Evolutionary conservation across 1,140 invertebrate species (phyloP).

Genomic region (Leguminivora glycinivorella): DNA sequence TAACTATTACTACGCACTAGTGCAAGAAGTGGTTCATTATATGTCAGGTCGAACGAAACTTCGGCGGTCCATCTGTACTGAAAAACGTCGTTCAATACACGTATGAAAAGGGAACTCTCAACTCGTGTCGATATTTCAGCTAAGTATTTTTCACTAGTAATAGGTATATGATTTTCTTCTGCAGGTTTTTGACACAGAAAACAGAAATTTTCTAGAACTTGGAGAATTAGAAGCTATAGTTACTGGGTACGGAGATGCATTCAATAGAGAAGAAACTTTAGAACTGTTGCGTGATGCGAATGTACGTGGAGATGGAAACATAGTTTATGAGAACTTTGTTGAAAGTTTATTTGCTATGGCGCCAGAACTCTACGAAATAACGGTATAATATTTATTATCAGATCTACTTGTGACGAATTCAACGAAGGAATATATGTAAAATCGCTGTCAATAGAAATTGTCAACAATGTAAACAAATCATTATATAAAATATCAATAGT

Average conservation of each 20-base stretch:
- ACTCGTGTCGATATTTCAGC: no score
- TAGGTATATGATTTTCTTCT: neutral
- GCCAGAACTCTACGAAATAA: conserved; percentile 58
- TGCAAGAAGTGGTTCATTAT: no score
- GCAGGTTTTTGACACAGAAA: conserved; percentile 69
- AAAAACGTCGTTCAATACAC: no score
- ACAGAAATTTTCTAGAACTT: conserved; percentile 60
- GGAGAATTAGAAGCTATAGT: conserved; percentile 62
- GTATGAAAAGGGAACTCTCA: no score
- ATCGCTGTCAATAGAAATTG: no score
- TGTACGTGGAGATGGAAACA: conserved; percentile 65
- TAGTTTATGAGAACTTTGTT: conserved; percentile 65
- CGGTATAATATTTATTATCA: conserved; percentile 40
- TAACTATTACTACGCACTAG: no score
- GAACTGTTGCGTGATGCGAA: conserved; percentile 69
- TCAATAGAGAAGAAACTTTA: conserved; percentile 49
- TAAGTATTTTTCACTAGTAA: neutral
- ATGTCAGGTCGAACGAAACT: no score
- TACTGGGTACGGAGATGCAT: conserved; percentile 51
- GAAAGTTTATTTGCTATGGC: conserved; percentile 63
- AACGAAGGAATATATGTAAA: no score
- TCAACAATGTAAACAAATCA: no score
- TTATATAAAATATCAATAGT: no score
- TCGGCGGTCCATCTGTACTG: no score
- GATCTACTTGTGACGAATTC: no score